Evolutionary conservation across 2,797 vertebrate species (phyloP), one percentile per base, ranked within the genome.

Genomic region (Acomys russatus): DNA sequence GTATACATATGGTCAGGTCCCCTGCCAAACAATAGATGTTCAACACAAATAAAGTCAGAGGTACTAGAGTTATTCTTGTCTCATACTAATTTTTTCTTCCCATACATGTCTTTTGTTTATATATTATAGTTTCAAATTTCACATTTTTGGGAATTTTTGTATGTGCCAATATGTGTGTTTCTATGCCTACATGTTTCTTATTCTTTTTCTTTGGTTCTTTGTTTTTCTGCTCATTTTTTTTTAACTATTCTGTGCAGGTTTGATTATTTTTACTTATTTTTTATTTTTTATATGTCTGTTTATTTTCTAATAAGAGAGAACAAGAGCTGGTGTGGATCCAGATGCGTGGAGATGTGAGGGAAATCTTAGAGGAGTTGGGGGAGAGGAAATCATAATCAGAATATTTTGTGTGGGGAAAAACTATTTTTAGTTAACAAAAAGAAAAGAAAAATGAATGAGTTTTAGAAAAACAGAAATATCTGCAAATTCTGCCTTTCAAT

Each of bases 401-500:
- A 61, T 82, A 28, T 25, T 15, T 38, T 38, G 3, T 35, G 61
- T 80, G 78, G 22, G 25, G 61, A 80, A 59, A 8, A 7, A 35
- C 11, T 35, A 38, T 61, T 61, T 80, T 35, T 0, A 59, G 18
- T 14, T 59, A 14, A 59, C 35, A 61, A 25, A 61, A 61, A 14
- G n/a, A n/a, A 61, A 61, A 25, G 0, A 1, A 83, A 92, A 80
- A 33, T 91, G 18, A 64, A 15, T 70, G 33, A 38, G 7, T 66
- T 82, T 88, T 92, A 54, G 44, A 76, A 49, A 71, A 71, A 49
- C 7, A 88, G 25, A 95, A n/a, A 84, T 92, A 68, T 70, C 3
- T n/a, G 68, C 9, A 51, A 22, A 80, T 56, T 18, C 15, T 90
- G 38, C 11, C 17, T 77, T 77, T 25, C 5, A 17, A 56, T 51